A percentile compares a stretch with the other conserved stretches of the same genome.
Conservation (phyloP, 2,797 vertebrate species). For the Chelonia mydas region DNA sequence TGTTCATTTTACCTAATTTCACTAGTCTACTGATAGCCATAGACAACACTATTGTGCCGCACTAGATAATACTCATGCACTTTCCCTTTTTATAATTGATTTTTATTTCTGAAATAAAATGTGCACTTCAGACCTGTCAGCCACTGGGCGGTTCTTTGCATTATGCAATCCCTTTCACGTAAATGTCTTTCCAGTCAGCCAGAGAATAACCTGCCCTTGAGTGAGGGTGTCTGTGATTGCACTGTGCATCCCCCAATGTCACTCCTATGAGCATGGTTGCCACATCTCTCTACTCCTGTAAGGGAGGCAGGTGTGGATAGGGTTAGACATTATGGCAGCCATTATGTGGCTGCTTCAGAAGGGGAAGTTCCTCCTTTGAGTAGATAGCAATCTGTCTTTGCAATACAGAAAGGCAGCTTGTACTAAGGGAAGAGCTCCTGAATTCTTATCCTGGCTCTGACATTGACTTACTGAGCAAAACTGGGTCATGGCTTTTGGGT, state of each 20-base stretch:
- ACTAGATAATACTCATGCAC: neutral
- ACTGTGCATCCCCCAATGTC: neutral
- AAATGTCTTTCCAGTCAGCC: neutral
- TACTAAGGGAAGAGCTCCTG: neutral
- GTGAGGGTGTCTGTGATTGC: neutral
- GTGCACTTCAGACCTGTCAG: neutral
- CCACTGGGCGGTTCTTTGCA: neutral
- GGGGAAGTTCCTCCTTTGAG: neutral
- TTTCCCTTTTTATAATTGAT: neutral
- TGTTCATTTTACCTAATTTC: neutral
- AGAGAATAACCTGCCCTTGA: neutral
- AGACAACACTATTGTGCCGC: neutral
- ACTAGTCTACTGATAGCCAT: constrained; percentile 13
- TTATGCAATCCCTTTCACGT: constrained; percentile 8
- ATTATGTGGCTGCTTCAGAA: neutral
- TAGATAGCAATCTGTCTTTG: neutral
- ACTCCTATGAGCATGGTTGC: neutral
- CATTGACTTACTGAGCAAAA: neutral
- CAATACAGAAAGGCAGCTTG: neutral
- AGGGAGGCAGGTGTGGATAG: neutral
- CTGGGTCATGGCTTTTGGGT: neutral
- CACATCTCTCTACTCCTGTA: neutral
- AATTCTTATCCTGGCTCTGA: neutral
- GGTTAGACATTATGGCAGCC: neutral
- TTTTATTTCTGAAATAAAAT: neutral